These are phyloP conservation scores for Pristionchus maxplancki DNA, from an alignment of 2,888 invertebrate genomes.

Conservation along the genomic window DNA sequence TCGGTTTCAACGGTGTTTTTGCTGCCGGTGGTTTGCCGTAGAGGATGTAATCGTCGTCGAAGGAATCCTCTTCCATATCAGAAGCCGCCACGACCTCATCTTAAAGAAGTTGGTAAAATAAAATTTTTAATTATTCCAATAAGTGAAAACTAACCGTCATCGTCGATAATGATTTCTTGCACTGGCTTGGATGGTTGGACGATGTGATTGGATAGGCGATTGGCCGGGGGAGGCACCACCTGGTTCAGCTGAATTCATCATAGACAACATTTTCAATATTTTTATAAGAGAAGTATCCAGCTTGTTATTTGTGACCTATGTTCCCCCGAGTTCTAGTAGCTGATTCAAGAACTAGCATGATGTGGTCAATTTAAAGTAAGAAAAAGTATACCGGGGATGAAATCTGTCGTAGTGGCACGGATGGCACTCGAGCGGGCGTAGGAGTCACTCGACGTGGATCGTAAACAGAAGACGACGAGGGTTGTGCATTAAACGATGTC, in stretches of 20 bases:
- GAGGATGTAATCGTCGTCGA: constrained; percentile 42
- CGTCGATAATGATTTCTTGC: not conserved
- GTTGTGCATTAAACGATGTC: not conserved
- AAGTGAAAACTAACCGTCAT: not conserved
- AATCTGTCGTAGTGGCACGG: not conserved
- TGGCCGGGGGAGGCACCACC: not conserved
- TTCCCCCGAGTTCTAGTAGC: no score
- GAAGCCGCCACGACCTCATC: constrained; percentile 19
- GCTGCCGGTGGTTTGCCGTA: not conserved
- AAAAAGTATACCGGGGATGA: not conserved
- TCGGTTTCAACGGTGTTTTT: not conserved
- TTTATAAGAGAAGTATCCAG: no score
- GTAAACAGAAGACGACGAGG: not conserved
- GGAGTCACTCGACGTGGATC: constrained; percentile 42
- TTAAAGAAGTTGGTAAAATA: not conserved
- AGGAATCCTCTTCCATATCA: constrained; percentile 26
- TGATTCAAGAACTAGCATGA: no score
- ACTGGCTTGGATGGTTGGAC: not conserved
- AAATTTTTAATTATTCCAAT: not conserved
- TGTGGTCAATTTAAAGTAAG: no score
- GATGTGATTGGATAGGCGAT: not conserved
- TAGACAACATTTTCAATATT: no score
- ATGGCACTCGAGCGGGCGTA: not conserved
- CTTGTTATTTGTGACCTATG: no score
- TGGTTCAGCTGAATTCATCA: constrained; percentile 30